Evolutionary conservation across 1,140 invertebrate genomes (phyloP).

Genomic region (Heliconius eleuchia): DNA sequence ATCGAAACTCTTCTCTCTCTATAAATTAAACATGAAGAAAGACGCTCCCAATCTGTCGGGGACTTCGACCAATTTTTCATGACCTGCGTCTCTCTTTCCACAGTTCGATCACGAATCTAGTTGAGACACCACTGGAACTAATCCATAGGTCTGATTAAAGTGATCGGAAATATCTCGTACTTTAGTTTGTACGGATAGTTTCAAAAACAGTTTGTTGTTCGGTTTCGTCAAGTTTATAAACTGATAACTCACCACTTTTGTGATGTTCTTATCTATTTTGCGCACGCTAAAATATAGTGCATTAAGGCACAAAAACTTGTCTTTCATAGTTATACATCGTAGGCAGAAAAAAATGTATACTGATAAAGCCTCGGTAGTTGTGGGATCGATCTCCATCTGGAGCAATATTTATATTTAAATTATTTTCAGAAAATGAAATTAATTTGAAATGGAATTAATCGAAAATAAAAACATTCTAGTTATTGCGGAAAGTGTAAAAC

Average conservation of each 20-base stretch:
- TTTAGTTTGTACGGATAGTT: background rate
- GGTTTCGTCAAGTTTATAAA: background rate
- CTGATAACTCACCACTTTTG: background rate
- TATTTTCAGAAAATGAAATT: too few relatives aligned
- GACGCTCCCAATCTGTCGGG: background rate
- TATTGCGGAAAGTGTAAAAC: too few relatives aligned
- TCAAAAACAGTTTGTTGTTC: background rate
- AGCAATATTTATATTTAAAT: too few relatives aligned
- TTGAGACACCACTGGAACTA: background rate
- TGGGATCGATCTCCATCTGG: too few relatives aligned
- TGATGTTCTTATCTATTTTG: background rate
- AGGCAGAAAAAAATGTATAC: too few relatives aligned
- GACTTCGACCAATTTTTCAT: background rate
- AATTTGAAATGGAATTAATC: too few relatives aligned
- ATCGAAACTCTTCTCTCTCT: background rate
- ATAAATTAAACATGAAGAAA: conserved; percentile 6
- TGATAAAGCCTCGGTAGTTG: too few relatives aligned
- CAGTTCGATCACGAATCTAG: background rate
- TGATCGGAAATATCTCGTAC: background rate
- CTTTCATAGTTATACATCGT: too few relatives aligned
- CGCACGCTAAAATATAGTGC: background rate
- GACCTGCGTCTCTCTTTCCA: background rate
- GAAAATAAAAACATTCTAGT: too few relatives aligned
- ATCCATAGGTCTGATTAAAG: conserved; percentile 5
- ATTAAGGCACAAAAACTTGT: too few relatives aligned